Conservation (phyloP, 2,888 invertebrate species). For the Trichacis sp. region DNA sequence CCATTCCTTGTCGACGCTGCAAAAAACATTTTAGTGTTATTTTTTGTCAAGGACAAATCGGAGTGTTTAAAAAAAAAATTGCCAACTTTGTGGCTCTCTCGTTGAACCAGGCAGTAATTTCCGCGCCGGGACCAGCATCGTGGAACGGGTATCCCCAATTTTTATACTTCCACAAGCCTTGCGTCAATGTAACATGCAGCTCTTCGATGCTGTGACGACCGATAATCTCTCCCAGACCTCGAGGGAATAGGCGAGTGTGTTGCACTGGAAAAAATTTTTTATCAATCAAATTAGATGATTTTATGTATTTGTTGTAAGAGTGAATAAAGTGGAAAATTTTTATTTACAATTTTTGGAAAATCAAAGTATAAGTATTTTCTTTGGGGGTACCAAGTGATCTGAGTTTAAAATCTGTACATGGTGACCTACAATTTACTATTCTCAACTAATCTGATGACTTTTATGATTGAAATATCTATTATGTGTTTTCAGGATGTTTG, state of each 20-base stretch:
- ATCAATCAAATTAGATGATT: slow-evolving; percentile 4
- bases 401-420: no score
- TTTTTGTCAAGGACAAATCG: background rate
- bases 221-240: slow-evolving; percentile 89
- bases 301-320: background rate
- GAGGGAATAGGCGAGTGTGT: slow-evolving; percentile 89
- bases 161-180: slow-evolving; percentile 93
- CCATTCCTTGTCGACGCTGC: slow-evolving; percentile 87
- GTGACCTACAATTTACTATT: no score
- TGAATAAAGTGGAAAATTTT: background rate
- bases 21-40: slow-evolving; percentile 30
- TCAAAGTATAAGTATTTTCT: no score
- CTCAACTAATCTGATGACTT: no score
- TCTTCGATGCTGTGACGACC: slow-evolving; percentile 88
- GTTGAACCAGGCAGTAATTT: slow-evolving; percentile 94
- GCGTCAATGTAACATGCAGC: slow-evolving; percentile 90
- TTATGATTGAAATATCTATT: no score
- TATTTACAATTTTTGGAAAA: no score
- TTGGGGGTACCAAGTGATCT: no score
- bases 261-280: slow-evolving; percentile 75
- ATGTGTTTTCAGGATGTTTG: no score
- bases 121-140: slow-evolving; percentile 93
- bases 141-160: slow-evolving; percentile 94
- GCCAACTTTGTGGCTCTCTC: slow-evolving; percentile 57
- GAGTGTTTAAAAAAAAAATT: background rate